Base-by-base conservation (phyloP, 2,888 invertebrate species). In the Ornithoptera alexandrae region DNA sequence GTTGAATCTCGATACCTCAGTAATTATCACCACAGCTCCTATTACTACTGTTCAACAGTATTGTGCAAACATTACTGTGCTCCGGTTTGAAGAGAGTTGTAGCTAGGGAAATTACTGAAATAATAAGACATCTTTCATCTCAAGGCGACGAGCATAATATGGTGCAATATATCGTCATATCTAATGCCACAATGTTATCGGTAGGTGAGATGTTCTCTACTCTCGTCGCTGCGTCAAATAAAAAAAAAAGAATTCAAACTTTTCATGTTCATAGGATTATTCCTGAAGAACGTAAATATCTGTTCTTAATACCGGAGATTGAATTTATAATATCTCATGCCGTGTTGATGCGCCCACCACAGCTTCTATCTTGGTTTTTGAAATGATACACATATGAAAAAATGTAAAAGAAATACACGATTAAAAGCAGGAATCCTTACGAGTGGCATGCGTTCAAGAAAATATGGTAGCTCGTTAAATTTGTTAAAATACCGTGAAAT, bases 401-500 rank as follows among this genome's bases (percentile, higher is more conserved):
- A 58, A 71, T 71, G 62, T 65, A 68, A 66, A 76, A 78, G 75
- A 78, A 77, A 73, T 73, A 79, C 77, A 81, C 79, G 83, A 82
- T 83, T 81, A 84, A 80, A 82, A 77, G 78, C 79, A 84, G 81
- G 79, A 81, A 84, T 84, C 81, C 80, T 80, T 74, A 77, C 79
- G 72, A 79, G 75, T 71, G 73, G 74, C 72, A 84, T 81, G 86
- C 87, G 87, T 85, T 84, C 84, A 84, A 88, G 88, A 89, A 88
- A 89, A 88, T 87, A 88, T 84, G 85, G 84, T 75, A 83, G 84
- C 90, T 92, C 91, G 92, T 92, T 92, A 92, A 92, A 92, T 86
- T 87, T 90, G 92, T 90, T 90, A 90, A 92, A 92, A 92, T 88
- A 90, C 90, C 92, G 91, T 92, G 86, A 91, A 91, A 91, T 89